phyloP scores from a whole-genome alignment of 1,140 invertebrate genomes.

The Venturia canescens region DNA sequence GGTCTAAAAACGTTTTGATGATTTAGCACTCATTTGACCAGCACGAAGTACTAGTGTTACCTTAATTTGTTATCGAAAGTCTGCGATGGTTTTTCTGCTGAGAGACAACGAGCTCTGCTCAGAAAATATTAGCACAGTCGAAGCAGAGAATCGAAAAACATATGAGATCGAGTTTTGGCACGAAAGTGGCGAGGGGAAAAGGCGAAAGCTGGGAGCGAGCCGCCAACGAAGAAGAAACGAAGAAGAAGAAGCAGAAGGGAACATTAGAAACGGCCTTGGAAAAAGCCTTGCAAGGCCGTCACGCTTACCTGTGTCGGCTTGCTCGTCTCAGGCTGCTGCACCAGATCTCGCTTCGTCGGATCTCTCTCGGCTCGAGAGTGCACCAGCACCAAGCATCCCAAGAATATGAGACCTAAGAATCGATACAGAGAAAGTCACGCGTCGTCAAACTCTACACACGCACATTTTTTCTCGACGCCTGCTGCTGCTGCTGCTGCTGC shows the following conservation, averaged over 20 bases:
- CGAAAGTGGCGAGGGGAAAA: background rate
- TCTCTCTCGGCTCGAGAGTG: conserved; percentile 19
- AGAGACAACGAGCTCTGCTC: background rate
- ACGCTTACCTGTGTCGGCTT: conserved; percentile 57
- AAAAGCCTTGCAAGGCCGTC: conserved; percentile 66
- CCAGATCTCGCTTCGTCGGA: conserved; percentile 47
- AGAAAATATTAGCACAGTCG: conserved; percentile 6
- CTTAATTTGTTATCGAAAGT: too few species aligned
- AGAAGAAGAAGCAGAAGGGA: conserved; percentile 44
- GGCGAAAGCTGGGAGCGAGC: background rate
- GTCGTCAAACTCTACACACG: conserved; percentile 30
- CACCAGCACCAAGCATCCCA: conserved; percentile 15
- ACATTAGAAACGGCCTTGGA: conserved; percentile 64
- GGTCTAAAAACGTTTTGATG: too few species aligned
- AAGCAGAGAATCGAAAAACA: conserved; percentile 18
- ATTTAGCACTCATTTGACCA: too few species aligned
- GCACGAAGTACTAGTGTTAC: too few species aligned
- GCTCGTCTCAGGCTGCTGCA: conserved; percentile 42
- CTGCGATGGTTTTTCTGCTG: too few species aligned
- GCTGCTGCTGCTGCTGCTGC: too few species aligned
- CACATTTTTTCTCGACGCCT: background rate
- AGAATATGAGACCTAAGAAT: conserved; percentile 46
- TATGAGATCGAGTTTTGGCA: background rate
- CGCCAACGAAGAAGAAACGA: conserved; percentile 31
- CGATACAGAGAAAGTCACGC: conserved; percentile 45